Percentiles rank a stretch among this genome's conserved stretches.
These are phyloP conservation scores for Glaucomys volans DNA, from an alignment of 2,113 vertebrate species.

Conservation along the genomic window DNA sequence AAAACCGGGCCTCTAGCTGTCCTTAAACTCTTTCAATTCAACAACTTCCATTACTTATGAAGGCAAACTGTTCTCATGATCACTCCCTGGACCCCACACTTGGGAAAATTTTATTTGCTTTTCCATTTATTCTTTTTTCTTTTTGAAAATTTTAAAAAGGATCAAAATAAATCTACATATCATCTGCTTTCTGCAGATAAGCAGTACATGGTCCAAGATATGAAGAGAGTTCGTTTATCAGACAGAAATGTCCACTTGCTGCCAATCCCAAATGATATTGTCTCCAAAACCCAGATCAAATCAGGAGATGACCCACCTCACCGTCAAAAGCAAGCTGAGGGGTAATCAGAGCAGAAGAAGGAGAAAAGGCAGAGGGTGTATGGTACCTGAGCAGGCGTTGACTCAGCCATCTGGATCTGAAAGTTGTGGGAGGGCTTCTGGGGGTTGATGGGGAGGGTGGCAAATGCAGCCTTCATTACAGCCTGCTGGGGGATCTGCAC, in stretches of 20 bases:
- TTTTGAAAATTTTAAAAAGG: neutral
- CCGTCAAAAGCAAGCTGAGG: neutral
- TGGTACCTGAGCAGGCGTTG: slow-evolving; percentile 93
- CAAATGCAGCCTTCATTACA: slow-evolving; percentile 97
- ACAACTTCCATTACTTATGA: neutral
- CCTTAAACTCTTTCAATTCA: neutral
- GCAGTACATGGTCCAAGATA: neutral
- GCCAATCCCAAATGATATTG: neutral
- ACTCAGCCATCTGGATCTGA: slow-evolving; percentile 91
- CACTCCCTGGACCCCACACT: neutral
- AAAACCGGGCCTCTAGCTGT: neutral
- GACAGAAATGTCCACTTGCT: neutral
- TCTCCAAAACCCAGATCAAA: neutral
- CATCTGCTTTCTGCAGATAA: slow-evolving; percentile 16
- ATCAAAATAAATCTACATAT: neutral
- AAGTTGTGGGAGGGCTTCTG: slow-evolving; percentile 93
- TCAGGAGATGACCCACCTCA: neutral
- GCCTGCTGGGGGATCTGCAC: slow-evolving; percentile 98
- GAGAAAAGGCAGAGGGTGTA: neutral
- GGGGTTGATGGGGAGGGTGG: slow-evolving; percentile 95
- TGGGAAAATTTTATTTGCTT: neutral
- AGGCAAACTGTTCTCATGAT: neutral
- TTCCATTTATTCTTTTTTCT: neutral
- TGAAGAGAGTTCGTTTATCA: neutral
- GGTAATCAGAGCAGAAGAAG: neutral